Evolutionary conservation across 2,797 vertebrate genomes (phyloP), one percentile per base, ranked within the genome.

Genomic region (Gymnoscopelus braueri): DNA sequence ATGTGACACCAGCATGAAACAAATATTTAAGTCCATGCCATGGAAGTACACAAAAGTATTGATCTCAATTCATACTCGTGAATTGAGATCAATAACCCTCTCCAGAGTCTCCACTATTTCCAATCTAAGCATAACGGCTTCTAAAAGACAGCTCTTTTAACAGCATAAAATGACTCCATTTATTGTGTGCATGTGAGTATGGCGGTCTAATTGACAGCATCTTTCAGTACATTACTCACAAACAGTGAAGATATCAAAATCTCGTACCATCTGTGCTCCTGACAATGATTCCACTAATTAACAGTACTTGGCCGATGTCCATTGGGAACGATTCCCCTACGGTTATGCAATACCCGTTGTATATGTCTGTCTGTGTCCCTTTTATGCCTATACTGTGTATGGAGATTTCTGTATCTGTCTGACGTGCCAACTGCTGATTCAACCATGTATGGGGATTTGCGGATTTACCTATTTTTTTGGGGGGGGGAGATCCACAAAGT

Each of bases 1-100:
- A 63, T 29, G 23, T 8, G 12, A 5, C 64, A 73, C 66, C 63
- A 71, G 73, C 69, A 35, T 48, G 57, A 69, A 49, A 61, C 59
- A 68, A 57, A 55, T 35, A 35, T 35, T 35, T 35, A 35, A 35
- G 32, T 35, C 32, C 6, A 35, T 35, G 32, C 32, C 44, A 60
- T 1, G 35, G 13, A 10, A 57, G 29, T 9, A 32, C 32, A 51
- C 4, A 61, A 50, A 19, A 19, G 19, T 19, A 19, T 19, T 19
- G 19, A 19, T 19, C 19, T 19, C 19, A 19, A 19, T 44, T 44
- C 39, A 44, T 44, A 44, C 39, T 44, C 39, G 35, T 39, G 35
- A 39, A 39, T 39, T 44, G 39, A 44, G 35, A 39, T 10, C n/a
- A 44, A 9, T 19, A 12, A 54, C 39, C 8, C 63, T 29, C 56